Base-by-base conservation (phyloP, 2,888 invertebrate genomes). In the Eremobia ochroleuca region DNA sequence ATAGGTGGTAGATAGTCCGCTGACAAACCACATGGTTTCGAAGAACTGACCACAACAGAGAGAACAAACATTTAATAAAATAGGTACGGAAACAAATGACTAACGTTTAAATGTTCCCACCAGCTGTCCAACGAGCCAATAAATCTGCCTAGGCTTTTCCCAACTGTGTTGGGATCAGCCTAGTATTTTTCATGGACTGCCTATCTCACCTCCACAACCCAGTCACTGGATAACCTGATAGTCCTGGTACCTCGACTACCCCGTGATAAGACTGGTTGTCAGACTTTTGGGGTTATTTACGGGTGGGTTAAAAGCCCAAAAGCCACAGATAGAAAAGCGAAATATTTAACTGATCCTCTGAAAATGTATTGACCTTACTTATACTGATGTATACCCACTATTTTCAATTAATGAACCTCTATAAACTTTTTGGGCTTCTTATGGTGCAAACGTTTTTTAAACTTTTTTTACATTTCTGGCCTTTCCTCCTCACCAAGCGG, bases 41-140 rank as follows among this genome's bases (percentile, higher is more conserved):
- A n/a, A 21, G 76, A 77, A 77, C 21, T n/a, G 46, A 40, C 76
- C 67, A 11, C 67, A 67, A 52, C 25, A 28, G 25, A 69, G 21
- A 9, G 9, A 25, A 49, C 21, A 46, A 28, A 46, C 2, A 2
- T 37, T 28, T 28, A 43, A 31, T 34, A 21, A 55, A 34, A 3
- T 40, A 34, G 49, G 37, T 28, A 52, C 66, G 37, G 68, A 67
- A 58, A 40, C 21, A 21, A 28, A 18, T 77, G 71, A 79, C 52
- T 43, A 52, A 70, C 25, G 8, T 34, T 28, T 43, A 15, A 58
- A 52, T 34, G 52, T 69, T 43, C 79, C 71, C 70, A 40, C 28
- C 59, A 28, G n/a, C 52, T 46, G 52, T 28, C 77, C 9, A 18
- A 46, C 34, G 9, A 37, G 34, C 18, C 73, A 21, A 5, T n/a